phyloP scores from a whole-genome alignment of 2,888 invertebrate genomes.

The Sminthurinus aureus region DNA sequence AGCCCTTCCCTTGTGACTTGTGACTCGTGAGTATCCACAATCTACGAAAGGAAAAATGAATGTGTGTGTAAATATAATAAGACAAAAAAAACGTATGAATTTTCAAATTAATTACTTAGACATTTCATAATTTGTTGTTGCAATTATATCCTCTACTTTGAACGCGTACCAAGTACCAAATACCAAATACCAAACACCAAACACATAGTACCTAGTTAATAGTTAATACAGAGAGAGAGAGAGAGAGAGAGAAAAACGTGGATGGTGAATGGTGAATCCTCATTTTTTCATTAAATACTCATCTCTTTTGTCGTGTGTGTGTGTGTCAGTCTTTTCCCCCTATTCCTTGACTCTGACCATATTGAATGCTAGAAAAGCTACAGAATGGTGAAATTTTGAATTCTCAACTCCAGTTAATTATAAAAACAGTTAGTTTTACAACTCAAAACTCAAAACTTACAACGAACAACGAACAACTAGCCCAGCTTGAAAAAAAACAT shows the following conservation, averaged over 20 bases:
- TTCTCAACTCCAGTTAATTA: too few relatives aligned
- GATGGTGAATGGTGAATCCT: neutral
- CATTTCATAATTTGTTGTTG: neutral
- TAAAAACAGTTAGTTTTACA: too few relatives aligned
- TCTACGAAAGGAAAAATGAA: neutral
- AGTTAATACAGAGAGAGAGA: too few relatives aligned
- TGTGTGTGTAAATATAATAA: neutral
- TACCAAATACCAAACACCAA: neutral
- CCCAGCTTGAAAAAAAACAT: neutral
- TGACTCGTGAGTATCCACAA: neutral
- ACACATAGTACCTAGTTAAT: neutral
- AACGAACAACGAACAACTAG: too few relatives aligned
- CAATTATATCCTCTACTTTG: neutral
- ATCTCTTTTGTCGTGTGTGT: neutral
- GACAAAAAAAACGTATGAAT: constrained; percentile 6
- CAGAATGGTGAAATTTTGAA: too few relatives aligned
- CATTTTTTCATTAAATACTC: neutral
- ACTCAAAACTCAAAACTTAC: too few relatives aligned
- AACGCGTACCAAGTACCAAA: neutral
- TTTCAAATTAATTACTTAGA: constrained; percentile 6
- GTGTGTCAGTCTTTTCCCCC: neutral
- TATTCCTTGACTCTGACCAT: neutral
- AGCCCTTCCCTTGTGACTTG: constrained; percentile 11
- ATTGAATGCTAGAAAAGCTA: too few relatives aligned
- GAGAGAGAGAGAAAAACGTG: too few relatives aligned